Conservation (phyloP, 2,797 vertebrate species). For the Siniperca undulata region DNA sequence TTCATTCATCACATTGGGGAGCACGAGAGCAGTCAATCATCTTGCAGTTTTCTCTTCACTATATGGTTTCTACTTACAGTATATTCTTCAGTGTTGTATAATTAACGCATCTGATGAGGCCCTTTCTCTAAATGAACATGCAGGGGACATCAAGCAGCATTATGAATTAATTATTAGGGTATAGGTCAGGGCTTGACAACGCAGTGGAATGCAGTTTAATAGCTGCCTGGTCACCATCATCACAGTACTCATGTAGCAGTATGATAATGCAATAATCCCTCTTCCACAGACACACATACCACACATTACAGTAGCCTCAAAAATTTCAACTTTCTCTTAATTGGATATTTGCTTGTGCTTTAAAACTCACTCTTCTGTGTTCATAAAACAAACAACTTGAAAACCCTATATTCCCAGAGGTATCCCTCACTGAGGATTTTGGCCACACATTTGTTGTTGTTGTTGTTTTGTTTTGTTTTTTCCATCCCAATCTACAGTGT, state of each 20-base stretch:
- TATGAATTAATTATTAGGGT: conserved; percentile 24
- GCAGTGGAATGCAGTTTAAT: conserved; percentile 3
- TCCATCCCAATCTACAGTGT: background rate
- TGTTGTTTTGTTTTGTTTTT: background rate
- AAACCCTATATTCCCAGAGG: conserved; percentile 6
- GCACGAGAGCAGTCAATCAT: background rate
- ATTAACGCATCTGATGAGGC: background rate
- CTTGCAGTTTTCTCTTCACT: background rate
- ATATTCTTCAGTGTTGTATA: background rate
- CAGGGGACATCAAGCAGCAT: background rate
- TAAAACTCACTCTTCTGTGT: background rate
- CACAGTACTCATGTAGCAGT: background rate
- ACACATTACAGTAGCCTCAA: background rate
- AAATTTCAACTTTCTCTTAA: background rate
- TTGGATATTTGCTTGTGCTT: conserved; percentile 6
- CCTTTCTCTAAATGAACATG: conserved; percentile 19
- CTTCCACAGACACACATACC: background rate
- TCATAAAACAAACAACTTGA: conserved; percentile 29
- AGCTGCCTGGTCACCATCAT: background rate
- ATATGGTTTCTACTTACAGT: background rate
- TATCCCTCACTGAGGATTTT: conserved; percentile 14
- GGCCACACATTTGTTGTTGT: conserved; percentile 24
- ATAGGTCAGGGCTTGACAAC: conserved; percentile 31
- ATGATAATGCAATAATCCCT: background rate
- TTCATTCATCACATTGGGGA: background rate